A percentile compares a stretch with the other conserved stretches of the same genome.
Evolutionary conservation across 2,888 invertebrate species (phyloP).

Genomic region (Ecliptopera silaceata): DNA sequence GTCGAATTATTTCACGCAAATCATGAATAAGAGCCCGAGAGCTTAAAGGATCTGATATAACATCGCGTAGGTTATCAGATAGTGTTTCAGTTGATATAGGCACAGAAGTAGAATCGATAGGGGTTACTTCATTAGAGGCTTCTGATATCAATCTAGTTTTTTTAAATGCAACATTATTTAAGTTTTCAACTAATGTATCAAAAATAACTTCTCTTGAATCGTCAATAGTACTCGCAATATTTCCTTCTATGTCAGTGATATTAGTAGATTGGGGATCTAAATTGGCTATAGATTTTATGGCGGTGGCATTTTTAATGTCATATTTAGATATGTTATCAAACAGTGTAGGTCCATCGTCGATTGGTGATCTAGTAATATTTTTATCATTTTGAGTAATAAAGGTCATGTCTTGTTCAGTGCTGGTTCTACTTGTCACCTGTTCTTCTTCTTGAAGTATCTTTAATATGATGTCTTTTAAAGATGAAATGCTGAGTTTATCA

Average conservation of each 20-base stretch:
- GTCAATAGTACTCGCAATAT: not conserved
- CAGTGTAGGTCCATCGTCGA: not conserved
- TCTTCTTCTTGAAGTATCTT: slow-evolving; percentile 5
- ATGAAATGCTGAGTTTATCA: not conserved
- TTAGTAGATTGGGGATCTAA: not conserved
- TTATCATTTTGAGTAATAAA: not conserved
- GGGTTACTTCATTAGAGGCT: not conserved
- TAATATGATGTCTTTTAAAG: slow-evolving; percentile 8
- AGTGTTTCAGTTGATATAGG: not conserved
- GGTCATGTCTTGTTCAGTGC: not conserved
- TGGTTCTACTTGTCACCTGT: not conserved
- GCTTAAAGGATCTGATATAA: slow-evolving; percentile 12
- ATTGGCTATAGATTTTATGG: not conserved
- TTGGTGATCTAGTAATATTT: not conserved
- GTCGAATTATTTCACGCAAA: slow-evolving; percentile 17
- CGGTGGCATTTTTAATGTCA: not conserved
- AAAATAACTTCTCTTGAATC: not conserved
- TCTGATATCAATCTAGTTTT: not conserved
- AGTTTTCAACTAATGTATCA: not conserved
- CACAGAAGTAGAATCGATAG: not conserved
- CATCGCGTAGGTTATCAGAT: slow-evolving; percentile 7
- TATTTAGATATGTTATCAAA: not conserved
- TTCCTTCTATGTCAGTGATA: not conserved
- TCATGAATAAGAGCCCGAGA: slow-evolving; percentile 14
- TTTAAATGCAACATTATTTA: not conserved